Percentiles rank a stretch among this genome's conserved stretches.
phyloP scores from a whole-genome alignment of 2,113 vertebrate genomes.

The Hepsetus odoe region DNA sequence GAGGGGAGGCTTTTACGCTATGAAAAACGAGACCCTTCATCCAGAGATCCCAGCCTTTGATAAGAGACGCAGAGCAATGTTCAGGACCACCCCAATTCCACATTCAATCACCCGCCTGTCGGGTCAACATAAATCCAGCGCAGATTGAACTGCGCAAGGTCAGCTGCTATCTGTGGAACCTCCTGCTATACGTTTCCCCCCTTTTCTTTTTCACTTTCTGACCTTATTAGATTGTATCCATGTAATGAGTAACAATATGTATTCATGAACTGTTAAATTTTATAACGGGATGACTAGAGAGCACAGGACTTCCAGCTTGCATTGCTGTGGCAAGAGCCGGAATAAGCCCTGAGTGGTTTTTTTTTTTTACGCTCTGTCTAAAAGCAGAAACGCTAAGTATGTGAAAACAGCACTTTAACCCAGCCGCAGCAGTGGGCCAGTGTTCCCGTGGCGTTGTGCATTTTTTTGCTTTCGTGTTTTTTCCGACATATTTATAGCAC shows the following conservation, averaged over 20 bases:
- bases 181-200: constrained; percentile 6
- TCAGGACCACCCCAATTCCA: constrained; percentile 51
- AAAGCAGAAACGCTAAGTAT: constrained; percentile 66
- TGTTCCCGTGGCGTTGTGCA: constrained; percentile 1
- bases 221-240: constrained; percentile 29
- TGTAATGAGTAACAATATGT: constrained; percentile 28
- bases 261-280: constrained; percentile 28
- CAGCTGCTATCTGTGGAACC: background rate
- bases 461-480: constrained; percentile 61
- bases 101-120: constrained; percentile 58
- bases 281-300: constrained; percentile 12
- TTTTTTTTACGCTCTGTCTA: constrained; percentile 66
- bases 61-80: constrained; percentile 39
- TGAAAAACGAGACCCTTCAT: constrained; percentile 40
- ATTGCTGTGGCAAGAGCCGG: constrained; percentile 60
- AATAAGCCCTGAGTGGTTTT: constrained; percentile 52
- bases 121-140: constrained; percentile 48
- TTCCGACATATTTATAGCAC: constrained; percentile 71
- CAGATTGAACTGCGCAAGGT: constrained; percentile 20
- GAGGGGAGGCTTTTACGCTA: constrained; percentile 13
- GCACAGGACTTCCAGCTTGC: constrained; percentile 25
- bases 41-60: constrained; percentile 53
- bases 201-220: constrained; percentile 1
- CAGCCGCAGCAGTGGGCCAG: constrained; percentile 56
- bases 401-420: constrained; percentile 55